Base-by-base conservation (phyloP, 2,888 invertebrate genomes). In the Apotomis betuletana region DNA sequence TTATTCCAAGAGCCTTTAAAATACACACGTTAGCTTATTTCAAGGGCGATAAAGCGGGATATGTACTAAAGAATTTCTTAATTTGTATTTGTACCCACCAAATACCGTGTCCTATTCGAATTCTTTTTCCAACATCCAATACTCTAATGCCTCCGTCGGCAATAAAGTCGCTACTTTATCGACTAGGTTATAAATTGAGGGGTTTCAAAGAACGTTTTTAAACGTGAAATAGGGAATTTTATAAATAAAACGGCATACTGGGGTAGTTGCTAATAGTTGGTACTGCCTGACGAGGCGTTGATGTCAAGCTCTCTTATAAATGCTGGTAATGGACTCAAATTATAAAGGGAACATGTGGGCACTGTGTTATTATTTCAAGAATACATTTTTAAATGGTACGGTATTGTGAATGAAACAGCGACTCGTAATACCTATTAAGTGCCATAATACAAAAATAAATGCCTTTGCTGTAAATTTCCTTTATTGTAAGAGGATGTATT, bases 101-200 rank as follows among this genome's bases (percentile, higher is more conserved):
- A 41, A 38, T 13, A 38, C 8, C 49, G 61, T 49, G 38, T 41
- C 38, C 13, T 63, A 63, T 64, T 54, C 44, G 65, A 49, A 59
- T 70, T 59, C 38, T 15, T 44, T 27, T 12, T 10, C 10, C 65
- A 70, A 65, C 64, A 70, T 70, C 65, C 54, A 70, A 67, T 70
- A 67, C 65, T 67, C 60, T 60, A 71, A 65, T 71, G 67, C 67
- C 57, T 57, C 70, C 70, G 65, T 60, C 59, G 63, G 63, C 79
- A 80, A 75, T 79, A 75, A 76, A 75, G 68, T 73, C 73, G 70
- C 75, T 69, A 67, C 78, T 78, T 76, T 78, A 81, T 76, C 74
- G 78, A 82, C 79, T 76, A 81, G 81, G 84, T 85, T 84, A 85
- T 85, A 85, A 85, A 85, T 85, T 82, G 82, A 79, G 76, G 79